Evolutionary conservation across 2,888 invertebrate species (phyloP).

Genomic region (Catocala sponsa): DNA sequence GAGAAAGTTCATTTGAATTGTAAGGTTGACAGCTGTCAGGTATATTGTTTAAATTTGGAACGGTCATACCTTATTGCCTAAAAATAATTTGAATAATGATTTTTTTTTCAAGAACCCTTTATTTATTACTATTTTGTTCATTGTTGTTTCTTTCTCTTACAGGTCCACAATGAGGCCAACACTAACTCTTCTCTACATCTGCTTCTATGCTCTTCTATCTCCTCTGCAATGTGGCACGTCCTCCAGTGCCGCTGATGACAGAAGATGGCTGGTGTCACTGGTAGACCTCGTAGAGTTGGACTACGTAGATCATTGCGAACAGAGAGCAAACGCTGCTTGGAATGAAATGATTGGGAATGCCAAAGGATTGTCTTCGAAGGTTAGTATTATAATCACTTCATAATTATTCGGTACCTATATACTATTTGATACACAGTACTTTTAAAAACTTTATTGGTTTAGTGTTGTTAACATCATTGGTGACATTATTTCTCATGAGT

Average conservation of each 20-base stretch:
- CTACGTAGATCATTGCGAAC: conserved; percentile 81
- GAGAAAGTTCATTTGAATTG: too few relatives aligned
- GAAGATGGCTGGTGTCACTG: conserved; percentile 73
- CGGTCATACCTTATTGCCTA: too few relatives aligned
- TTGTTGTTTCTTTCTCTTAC: conserved; percentile 41
- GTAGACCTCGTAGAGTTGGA: conserved; percentile 82
- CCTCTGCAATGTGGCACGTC: conserved; percentile 70
- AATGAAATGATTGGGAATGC: conserved; percentile 72
- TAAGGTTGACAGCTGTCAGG: too few relatives aligned
- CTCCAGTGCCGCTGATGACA: conserved; percentile 70
- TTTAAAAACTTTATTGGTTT: too few relatives aligned
- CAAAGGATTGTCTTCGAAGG: conserved; percentile 73
- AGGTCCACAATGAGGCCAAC: conserved; percentile 74
- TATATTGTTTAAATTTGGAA: too few relatives aligned
- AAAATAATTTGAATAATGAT: too few relatives aligned
- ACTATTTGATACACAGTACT: too few relatives aligned
- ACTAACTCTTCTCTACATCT: conserved; percentile 64
- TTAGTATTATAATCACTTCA: conserved; percentile 35
- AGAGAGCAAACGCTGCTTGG: conserved; percentile 76
- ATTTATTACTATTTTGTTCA: too few relatives aligned
- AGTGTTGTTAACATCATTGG: too few relatives aligned
- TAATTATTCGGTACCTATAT: neutral
- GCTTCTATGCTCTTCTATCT: conserved; percentile 69
- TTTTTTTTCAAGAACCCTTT: too few relatives aligned
- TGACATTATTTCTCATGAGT: too few relatives aligned